A percentile compares a stretch with the other conserved stretches of the same genome.
Evolutionary conservation across 2,888 invertebrate species (phyloP).

Genomic region (Hirtodrosophila cameraria): DNA sequence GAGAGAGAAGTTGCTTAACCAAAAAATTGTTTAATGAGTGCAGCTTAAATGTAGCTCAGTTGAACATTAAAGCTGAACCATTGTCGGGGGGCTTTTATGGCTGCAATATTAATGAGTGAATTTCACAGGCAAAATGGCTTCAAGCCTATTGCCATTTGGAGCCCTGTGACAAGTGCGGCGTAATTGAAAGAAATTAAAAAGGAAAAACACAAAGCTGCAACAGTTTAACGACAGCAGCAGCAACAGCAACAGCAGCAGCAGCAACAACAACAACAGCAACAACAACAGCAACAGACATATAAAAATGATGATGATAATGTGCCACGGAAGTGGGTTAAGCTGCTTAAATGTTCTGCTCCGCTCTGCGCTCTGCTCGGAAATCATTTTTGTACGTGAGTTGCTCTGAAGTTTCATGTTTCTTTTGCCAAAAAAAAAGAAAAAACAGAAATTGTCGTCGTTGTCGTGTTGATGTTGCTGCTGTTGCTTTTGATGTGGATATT

Average conservation of each 20-base stretch:
- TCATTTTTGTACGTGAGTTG: constrained; percentile 63
- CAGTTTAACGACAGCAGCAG: constrained; percentile 47
- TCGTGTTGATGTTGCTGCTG: constrained; percentile 5
- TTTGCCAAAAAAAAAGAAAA: constrained; percentile 25
- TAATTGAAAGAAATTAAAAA: constrained; percentile 77
- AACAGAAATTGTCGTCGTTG: constrained; percentile 24
- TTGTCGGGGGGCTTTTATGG: constrained; percentile 31
- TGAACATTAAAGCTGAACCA: constrained; percentile 28
- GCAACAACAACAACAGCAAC: constrained; percentile 21
- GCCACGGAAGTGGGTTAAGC: constrained; percentile 78
- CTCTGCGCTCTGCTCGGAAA: constrained; percentile 15
- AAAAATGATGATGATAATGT: constrained; percentile 71
- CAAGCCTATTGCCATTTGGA: background rate
- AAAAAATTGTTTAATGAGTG: constrained; percentile 40
- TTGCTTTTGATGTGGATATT: constrained; percentile 6
- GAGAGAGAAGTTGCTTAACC: constrained; percentile 2
- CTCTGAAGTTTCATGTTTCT: constrained; percentile 19
- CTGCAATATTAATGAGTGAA: constrained; percentile 59
- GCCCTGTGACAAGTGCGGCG: constrained; percentile 67
- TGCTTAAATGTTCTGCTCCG: constrained; percentile 72
- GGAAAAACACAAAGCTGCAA: constrained; percentile 51
- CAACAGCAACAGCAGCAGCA: constrained; percentile 32
- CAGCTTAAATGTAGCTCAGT: constrained; percentile 20
- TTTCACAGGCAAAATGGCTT: constrained; percentile 35
- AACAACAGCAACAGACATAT: constrained; percentile 41